phyloP scores from a whole-genome alignment of 2,113 vertebrate species.

The Pampusana beccarii region DNA sequence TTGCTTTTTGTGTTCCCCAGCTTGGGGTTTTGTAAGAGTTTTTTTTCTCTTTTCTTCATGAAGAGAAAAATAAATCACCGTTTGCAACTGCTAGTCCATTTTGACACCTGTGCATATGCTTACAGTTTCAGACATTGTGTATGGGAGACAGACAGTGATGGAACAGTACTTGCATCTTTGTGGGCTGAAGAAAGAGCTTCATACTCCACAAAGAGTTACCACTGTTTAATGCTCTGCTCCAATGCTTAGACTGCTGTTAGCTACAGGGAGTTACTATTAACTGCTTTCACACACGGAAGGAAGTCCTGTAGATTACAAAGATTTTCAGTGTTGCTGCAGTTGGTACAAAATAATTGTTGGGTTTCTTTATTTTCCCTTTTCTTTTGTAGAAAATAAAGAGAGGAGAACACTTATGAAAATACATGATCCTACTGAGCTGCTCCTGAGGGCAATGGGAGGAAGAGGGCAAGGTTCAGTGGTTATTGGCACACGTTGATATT shows the following conservation, averaged over 20 bases:
- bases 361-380: background rate
- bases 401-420: background rate
- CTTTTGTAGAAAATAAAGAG: background rate
- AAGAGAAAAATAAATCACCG: background rate
- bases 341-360: conserved; percentile 37
- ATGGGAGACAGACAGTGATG: background rate
- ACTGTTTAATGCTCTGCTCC: conserved; percentile 23
- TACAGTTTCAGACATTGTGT: background rate
- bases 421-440: background rate
- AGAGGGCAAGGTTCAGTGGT: background rate
- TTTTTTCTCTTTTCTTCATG: background rate
- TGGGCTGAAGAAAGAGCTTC: background rate
- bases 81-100: background rate
- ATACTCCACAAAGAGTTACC: background rate
- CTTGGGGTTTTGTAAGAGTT: background rate
- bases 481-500: background rate
- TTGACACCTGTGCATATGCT: background rate
- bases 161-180: background rate
- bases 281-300: background rate
- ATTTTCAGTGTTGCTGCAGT: background rate
- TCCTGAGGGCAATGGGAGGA: background rate
- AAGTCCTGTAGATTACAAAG: conserved; percentile 33
- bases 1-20: background rate
- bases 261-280: background rate
- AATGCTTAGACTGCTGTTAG: background rate